Base-by-base conservation (phyloP, 2,113 vertebrate genomes). In the Abramis brama region DNA sequence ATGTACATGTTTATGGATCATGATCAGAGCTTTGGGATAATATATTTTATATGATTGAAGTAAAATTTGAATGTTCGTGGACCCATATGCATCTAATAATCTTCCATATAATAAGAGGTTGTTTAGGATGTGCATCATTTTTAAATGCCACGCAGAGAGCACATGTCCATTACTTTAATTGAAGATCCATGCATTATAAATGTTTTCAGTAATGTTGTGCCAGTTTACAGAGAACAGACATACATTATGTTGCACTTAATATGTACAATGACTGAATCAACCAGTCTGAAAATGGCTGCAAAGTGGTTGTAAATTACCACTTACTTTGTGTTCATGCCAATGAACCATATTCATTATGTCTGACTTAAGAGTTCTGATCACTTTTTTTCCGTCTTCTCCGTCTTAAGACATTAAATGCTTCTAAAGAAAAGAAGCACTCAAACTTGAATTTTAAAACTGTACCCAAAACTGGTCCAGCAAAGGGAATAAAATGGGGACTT, bases 161-260 rank as follows among this genome's bases (percentile, higher is more conserved):
- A 12, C 30, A 45, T 77, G 6, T 78, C 59, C 59, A 85, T 66
- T 33, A 62, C 30, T 84, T 84, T 27, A 70, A 33, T n/a, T 47
- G 52, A 57, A 39, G 33, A 43, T 33, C 73, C 27, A 19, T 77
- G 15, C 12, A 76, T 82, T 82, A 30, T 55, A 59, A 39, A 50
- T 43, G 15, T 25, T 43, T 55, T 25, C 5, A 60, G 13, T 43
- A 66, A 82, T 55, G 21, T 52, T 57, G 21, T 68, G 64, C 47
- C 4, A 55, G 6, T 25, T 86, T 60, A 74, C 52, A 47, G 27
- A 75, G 57, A 33, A n/a, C 12, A 15, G 25, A 27, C 25, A 64
- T 6, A 64, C 62, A 64, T 30, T 15, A 25, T 27, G n/a, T 50
- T 3, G 19, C 8, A 30, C 70, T 73, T 43, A 5, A 10, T 52